Conservation (phyloP, 37 sponge, comb jelly and placozoan genomes). For the Oopsacas minuta region DNA sequence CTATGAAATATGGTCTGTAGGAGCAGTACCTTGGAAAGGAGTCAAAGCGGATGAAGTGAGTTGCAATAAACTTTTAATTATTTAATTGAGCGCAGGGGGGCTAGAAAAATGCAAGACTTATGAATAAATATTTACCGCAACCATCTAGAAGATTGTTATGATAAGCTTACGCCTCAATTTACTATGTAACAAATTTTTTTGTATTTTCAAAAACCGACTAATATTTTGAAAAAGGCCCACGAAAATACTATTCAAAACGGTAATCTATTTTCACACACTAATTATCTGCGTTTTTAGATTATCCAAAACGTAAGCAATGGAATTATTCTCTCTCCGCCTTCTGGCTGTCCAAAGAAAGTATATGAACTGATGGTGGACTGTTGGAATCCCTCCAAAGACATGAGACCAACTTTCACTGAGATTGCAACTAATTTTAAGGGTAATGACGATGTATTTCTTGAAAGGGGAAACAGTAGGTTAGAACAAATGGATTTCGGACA, state of each 20-base stretch:
- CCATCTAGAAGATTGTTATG: no score
- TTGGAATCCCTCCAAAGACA: not conserved
- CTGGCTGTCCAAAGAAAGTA: not conserved
- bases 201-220: no score
- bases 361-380: conserved; percentile 6
- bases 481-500: not conserved
- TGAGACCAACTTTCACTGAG: not conserved
- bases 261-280: not conserved
- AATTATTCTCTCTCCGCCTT: not conserved
- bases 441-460: not conserved
- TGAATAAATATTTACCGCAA: no score
- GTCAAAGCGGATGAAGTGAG: not conserved
- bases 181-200: no score
- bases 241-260: no score
- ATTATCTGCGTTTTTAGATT: not conserved
- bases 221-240: no score
- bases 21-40: not conserved
- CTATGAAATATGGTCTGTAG: not conserved
- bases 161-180: no score
- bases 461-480: not conserved
- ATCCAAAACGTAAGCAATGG: not conserved
- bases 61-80: not conserved
- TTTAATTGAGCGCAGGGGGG: no score
- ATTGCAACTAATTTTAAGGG: not conserved
- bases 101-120: no score